These are phyloP conservation scores for Lithophane ornitopus DNA, from an alignment of 2,888 invertebrate species.

Conservation along the genomic window DNA sequence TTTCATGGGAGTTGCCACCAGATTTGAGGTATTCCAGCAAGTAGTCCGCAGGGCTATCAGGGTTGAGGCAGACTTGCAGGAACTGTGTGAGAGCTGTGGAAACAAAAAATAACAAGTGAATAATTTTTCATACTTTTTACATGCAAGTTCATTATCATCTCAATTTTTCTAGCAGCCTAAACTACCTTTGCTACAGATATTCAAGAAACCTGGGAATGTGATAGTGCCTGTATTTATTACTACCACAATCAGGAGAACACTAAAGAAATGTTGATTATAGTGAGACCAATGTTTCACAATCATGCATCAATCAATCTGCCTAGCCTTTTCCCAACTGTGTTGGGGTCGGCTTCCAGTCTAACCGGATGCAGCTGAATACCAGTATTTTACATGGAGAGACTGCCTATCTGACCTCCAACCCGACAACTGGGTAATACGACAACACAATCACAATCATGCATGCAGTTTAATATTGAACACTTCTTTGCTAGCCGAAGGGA, in stretches of 20 bases:
- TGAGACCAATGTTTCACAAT: background rate
- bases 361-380: no score
- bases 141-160: background rate
- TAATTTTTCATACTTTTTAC: background rate
- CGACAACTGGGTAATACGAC: no score
- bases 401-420: no score
- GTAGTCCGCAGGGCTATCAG: conserved; percentile 87
- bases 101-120: background rate
- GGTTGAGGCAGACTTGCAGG: conserved; percentile 89
- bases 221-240: background rate
- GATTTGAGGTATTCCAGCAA: conserved; percentile 92
- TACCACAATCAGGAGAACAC: background rate
- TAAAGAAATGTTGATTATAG: background rate
- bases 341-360: no score
- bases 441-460: background rate
- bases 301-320: no score
- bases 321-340: no score
- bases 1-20: conserved; percentile 93
- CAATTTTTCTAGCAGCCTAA: background rate
- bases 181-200: background rate
- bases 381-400: no score
- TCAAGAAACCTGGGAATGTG: background rate
- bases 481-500: background rate
- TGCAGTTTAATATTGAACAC: background rate
- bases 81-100: conserved; percentile 92